Evolutionary conservation across 2,113 vertebrate species (phyloP), one percentile per base, ranked within the genome.

Genomic region (Leuciscus idus): DNA sequence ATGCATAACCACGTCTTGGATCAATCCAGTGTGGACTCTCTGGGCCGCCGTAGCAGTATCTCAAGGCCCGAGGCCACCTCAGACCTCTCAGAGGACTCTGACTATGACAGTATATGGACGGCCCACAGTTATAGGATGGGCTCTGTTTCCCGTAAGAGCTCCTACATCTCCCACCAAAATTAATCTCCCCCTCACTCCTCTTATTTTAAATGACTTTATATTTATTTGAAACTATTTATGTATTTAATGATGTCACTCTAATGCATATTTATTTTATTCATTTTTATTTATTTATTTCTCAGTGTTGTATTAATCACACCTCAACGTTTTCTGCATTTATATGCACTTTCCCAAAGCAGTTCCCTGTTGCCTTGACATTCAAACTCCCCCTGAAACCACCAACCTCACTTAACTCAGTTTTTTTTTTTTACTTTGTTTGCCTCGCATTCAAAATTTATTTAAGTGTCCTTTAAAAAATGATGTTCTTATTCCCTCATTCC

Each of bases 1-100:
- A 99, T 99, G 98, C 98, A 99, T 96, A 99, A 99, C 96, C 98
- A 99, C 92, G 98, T 99, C 94, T 94, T 99, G 95, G 97, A 98
- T 95, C 97, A 97, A 94, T 96, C 97, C 94, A 96, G 97, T 88
- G 94, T 95, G 96, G 98, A 99, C 94, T 95, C 96, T 92, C 94
- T 97, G 90, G 98, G 97, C 92, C 97, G 97, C 93, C 98, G 97
- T 94, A 98, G 97, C 96, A 99, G 98, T 91, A 96, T 99, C 94
- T 97, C 98, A 68, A 96, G 98, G 92, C 96, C 97, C 92, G 98
- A 99, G 91, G 95, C 92, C 92, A 93, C 96, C 95, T 98, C 98
- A 92, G 98, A 99, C 95, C 96, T 98, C 91, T 98, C 97, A 88
- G 98, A 99, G 96, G 98, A 99, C 96, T 99, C 98, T 93, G 98